Percentiles rank a stretch among this genome's conserved stretches.
Conservation (phyloP, 2,113 vertebrate genomes). For the Odobenus rosmarus region DNA sequence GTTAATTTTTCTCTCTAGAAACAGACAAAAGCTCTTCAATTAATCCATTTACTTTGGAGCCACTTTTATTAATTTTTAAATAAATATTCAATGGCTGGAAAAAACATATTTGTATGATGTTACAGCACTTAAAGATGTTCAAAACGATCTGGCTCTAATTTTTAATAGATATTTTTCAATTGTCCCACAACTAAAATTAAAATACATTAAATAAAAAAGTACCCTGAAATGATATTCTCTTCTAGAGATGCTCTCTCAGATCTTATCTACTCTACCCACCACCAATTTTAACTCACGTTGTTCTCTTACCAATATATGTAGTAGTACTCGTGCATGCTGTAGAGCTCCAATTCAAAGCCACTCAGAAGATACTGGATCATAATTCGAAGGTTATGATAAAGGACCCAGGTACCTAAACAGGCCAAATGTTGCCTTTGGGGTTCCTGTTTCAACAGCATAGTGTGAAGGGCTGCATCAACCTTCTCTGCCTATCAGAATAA, state of each 20-base stretch:
- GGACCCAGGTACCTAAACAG: slow-evolving; percentile 98
- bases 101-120: neutral
- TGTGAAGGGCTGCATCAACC: slow-evolving; percentile 97
- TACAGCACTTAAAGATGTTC: neutral
- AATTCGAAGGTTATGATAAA: slow-evolving; percentile 98
- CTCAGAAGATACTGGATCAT: slow-evolving; percentile 99
- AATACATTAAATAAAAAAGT: slow-evolving; percentile 32
- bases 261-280: neutral
- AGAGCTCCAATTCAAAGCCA: slow-evolving; percentile 98
- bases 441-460: slow-evolving; percentile 97
- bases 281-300: neutral
- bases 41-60: neutral
- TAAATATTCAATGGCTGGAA: neutral
- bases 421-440: slow-evolving; percentile 97
- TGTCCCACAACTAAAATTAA: slow-evolving; percentile 18
- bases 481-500: slow-evolving; percentile 93
- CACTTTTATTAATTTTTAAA: slow-evolving; percentile 15
- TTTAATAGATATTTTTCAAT: neutral
- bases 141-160: neutral
- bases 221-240: neutral
- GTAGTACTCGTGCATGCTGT: slow-evolving; percentile 99
- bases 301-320: slow-evolving; percentile 97
- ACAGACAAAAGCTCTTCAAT: neutral
- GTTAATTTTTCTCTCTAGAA: neutral
- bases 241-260: neutral